phyloP scores from a whole-genome alignment of 30 jellyfish, hydroid and myxozoan genomes.

The Nemopilema nomurai region DNA sequence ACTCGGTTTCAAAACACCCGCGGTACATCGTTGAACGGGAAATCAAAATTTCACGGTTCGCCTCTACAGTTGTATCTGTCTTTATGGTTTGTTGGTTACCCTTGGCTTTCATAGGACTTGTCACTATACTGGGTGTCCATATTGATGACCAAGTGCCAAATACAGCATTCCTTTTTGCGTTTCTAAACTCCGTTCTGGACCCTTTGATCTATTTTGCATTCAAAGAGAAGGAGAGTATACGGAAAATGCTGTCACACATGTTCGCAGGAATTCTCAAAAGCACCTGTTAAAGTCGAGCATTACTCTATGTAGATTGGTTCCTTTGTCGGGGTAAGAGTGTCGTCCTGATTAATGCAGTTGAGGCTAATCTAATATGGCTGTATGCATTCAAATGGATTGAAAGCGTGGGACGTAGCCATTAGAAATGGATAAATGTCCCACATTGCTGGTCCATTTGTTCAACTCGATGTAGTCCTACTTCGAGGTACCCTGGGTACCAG shows the following conservation, averaged over 20 bases:
- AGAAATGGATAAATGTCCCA: too few relatives aligned
- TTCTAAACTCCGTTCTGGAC: slow-evolving; percentile 55
- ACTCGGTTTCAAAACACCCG: background rate
- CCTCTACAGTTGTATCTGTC: slow-evolving; percentile 42
- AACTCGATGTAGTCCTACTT: too few relatives aligned
- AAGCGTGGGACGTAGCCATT: too few relatives aligned
- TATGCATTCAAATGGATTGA: too few relatives aligned
- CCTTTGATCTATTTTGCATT: slow-evolving; percentile 60
- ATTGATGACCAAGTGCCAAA: slow-evolving; percentile 11
- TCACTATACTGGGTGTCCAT: slow-evolving; percentile 4
- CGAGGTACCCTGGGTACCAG: too few relatives aligned
- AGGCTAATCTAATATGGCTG: too few relatives aligned
- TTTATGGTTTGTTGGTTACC: slow-evolving; percentile 77
- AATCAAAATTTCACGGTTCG: slow-evolving; percentile 40
- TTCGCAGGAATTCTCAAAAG: background rate
- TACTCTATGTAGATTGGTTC: background rate
- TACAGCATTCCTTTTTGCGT: slow-evolving; percentile 44
- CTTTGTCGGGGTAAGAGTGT: too few relatives aligned
- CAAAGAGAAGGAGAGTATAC: slow-evolving; percentile 15
- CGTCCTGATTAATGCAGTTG: too few relatives aligned
- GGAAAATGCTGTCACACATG: background rate
- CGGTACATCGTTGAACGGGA: slow-evolving; percentile 38
- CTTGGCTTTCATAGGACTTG: slow-evolving; percentile 26
- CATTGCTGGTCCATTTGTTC: too few relatives aligned
- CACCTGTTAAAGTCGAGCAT: background rate